Conservation (phyloP, 2,113 vertebrate genomes). For the Cottus gobio region DNA sequence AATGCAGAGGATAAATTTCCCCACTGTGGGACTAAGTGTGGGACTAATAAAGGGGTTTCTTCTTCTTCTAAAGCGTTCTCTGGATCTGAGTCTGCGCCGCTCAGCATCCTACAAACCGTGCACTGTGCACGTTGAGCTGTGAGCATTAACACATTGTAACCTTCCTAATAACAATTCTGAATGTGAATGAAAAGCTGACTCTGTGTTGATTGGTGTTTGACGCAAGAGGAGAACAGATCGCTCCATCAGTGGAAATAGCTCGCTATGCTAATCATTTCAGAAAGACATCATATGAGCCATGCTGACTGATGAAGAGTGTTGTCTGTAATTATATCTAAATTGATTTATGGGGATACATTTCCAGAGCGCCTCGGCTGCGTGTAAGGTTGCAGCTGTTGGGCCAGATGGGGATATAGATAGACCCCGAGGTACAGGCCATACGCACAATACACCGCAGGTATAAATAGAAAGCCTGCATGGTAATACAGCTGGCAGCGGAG, state of each 20-base stretch:
- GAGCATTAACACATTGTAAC: slow-evolving; percentile 19
- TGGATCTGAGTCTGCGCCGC: slow-evolving; percentile 2
- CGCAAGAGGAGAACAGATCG: slow-evolving; percentile 51
- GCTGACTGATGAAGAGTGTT: slow-evolving; percentile 75
- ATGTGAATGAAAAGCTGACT: slow-evolving; percentile 11
- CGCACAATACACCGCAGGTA: slow-evolving; percentile 43
- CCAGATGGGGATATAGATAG: slow-evolving; percentile 72
- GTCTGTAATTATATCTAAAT: slow-evolving; percentile 80
- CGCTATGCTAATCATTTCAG: slow-evolving; percentile 76
- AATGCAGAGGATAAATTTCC: no score
- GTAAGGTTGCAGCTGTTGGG: slow-evolving; percentile 74
- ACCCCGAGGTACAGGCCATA: slow-evolving; percentile 64
- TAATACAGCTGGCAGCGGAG: slow-evolving; percentile 17
- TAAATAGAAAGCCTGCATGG: slow-evolving; percentile 53
- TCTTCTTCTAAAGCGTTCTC: no score
- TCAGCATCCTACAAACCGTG: not conserved
- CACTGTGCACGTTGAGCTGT: not conserved
- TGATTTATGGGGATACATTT: slow-evolving; percentile 77
- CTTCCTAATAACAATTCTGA: slow-evolving; percentile 5
- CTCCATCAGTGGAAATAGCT: slow-evolving; percentile 72
- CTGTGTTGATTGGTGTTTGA: slow-evolving; percentile 14
- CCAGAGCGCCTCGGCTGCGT: slow-evolving; percentile 54
- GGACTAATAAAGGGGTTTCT: no score
- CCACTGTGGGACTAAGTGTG: no score
- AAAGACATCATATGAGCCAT: slow-evolving; percentile 56